Percentiles rank a stretch among this genome's conserved stretches.
Conservation (phyloP, 2,888 invertebrate species). For the Altica lythri region DNA sequence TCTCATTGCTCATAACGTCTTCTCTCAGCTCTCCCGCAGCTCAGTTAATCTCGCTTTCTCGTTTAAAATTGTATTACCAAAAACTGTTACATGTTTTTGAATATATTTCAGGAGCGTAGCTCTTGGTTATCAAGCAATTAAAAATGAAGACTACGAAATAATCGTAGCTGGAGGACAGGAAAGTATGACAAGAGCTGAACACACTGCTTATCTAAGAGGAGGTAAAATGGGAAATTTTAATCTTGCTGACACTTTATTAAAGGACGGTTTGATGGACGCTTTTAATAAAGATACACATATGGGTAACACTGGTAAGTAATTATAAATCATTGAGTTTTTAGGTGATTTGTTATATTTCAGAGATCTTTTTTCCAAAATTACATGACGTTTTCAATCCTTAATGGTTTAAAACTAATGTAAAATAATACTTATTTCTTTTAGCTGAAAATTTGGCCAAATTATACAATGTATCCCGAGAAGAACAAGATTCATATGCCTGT, state of each 20-base stretch:
- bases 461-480: slow-evolving; percentile 67
- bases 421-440: too few relatives aligned
- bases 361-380: too few relatives aligned
- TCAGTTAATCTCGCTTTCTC: too few relatives aligned
- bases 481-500: slow-evolving; percentile 73
- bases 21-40: too few relatives aligned
- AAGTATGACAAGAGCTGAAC: slow-evolving; percentile 78
- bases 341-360: too few relatives aligned
- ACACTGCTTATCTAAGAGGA: slow-evolving; percentile 68
- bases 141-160: slow-evolving; percentile 67
- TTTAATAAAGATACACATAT: slow-evolving; percentile 71
- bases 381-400: too few relatives aligned
- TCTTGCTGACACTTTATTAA: slow-evolving; percentile 69
- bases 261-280: slow-evolving; percentile 77
- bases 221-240: slow-evolving; percentile 68
- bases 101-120: slow-evolving; percentile 64
- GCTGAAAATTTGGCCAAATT: slow-evolving; percentile 62
- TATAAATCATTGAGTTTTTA: slow-evolving; percentile 5
- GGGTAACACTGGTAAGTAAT: slow-evolving; percentile 71
- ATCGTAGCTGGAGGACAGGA: slow-evolving; percentile 84
- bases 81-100: background rate
- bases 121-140: slow-evolving; percentile 71
- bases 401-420: too few relatives aligned
- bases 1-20: too few relatives aligned
- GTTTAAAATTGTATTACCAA: background rate